Conservation (phyloP, 2,797 vertebrate genomes). For the Siniperca undulata region DNA sequence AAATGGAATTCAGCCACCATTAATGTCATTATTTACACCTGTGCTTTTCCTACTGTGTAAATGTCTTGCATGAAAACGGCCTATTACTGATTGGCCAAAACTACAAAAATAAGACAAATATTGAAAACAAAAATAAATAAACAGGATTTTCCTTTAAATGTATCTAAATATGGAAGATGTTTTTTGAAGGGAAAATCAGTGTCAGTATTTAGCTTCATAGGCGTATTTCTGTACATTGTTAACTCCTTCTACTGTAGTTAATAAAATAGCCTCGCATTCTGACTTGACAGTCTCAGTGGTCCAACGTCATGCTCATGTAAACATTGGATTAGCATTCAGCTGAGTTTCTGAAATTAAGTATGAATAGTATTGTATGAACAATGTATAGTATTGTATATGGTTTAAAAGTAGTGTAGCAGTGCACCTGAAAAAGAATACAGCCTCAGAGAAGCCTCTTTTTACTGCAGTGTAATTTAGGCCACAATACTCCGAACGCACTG, state of each 20-base stretch:
- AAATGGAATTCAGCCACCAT: not conserved
- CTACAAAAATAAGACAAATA: not conserved
- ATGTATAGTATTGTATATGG: not conserved
- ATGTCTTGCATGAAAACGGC: not conserved
- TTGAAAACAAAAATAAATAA: not conserved
- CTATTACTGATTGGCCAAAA: not conserved
- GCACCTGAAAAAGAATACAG: slow-evolving; percentile 34
- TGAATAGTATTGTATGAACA: too few species aligned
- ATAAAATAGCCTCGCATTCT: not conserved
- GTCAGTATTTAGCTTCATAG: not conserved
- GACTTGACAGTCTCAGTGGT: not conserved
- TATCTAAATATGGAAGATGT: not conserved
- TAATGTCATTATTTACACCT: not conserved
- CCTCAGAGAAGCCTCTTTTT: slow-evolving; percentile 53
- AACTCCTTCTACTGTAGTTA: not conserved
- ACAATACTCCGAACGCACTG: slow-evolving; percentile 48
- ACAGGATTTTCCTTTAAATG: not conserved
- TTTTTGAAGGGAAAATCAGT: not conserved
- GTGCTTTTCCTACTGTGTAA: not conserved
- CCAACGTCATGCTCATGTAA: not conserved
- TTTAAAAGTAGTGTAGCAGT: slow-evolving; percentile 19
- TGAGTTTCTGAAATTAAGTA: slow-evolving; percentile 13
- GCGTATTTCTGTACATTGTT: not conserved
- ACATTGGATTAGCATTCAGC: not conserved
- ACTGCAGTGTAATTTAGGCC: slow-evolving; percentile 72